Evolutionary conservation across 2,797 vertebrate genomes (phyloP).

Genomic region (Falco novaeseelandiae): DNA sequence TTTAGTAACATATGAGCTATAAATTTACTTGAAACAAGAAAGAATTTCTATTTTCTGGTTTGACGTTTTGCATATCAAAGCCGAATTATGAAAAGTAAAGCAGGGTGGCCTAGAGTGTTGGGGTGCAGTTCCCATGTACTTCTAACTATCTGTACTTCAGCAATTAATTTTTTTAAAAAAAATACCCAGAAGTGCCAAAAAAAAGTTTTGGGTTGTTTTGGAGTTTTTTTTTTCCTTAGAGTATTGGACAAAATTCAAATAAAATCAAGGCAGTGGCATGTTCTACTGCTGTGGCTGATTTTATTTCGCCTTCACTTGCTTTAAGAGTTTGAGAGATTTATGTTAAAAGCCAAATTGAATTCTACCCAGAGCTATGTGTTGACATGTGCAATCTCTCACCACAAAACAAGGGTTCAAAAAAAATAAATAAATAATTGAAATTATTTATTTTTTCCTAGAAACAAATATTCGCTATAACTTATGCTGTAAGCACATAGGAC

Average conservation of each 20-base stretch:
- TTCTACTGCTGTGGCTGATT: neutral
- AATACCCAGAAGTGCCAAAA: neutral
- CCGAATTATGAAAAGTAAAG: neutral
- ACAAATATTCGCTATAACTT: neutral
- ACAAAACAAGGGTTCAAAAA: neutral
- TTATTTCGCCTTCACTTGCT: neutral
- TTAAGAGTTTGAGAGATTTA: neutral
- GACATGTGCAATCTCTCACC: neutral
- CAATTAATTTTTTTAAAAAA: neutral
- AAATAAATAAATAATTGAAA: neutral
- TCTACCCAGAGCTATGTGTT: neutral
- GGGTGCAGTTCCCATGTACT: neutral
- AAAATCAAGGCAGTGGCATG: neutral
- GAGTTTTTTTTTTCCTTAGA: neutral
- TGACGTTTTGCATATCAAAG: neutral
- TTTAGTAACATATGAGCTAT: neutral
- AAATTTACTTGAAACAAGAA: neutral
- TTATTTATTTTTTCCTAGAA: neutral
- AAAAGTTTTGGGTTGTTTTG: accelerated
- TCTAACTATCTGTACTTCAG: neutral
- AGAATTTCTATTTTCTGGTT: neutral
- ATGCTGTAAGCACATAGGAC: neutral
- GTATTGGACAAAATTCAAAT: neutral
- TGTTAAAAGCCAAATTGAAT: neutral
- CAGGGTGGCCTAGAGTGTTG: neutral